These are phyloP conservation scores for Motacilla alba DNA, from an alignment of 2,113 vertebrate species.

Conservation along the genomic window DNA sequence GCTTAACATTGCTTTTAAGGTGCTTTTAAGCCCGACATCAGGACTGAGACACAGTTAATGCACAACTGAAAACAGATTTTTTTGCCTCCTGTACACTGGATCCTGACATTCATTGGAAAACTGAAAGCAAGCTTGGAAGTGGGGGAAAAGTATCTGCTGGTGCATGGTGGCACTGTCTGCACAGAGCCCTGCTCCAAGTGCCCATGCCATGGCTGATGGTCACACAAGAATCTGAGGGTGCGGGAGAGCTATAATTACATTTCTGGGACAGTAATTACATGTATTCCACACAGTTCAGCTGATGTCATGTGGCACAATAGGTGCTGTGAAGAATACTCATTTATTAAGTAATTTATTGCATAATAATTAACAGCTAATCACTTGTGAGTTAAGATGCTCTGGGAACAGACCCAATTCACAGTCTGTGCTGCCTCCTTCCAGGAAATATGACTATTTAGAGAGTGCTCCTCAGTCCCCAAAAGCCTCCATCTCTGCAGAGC, in stretches of 20 bases:
- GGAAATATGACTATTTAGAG: background rate
- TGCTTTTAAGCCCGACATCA: background rate
- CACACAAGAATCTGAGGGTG: background rate
- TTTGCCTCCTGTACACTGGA: background rate
- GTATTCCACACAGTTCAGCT: background rate
- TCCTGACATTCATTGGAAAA: background rate
- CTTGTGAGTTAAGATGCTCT: constrained; percentile 4
- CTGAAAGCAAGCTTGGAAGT: background rate
- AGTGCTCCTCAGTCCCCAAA: background rate
- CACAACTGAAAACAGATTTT: background rate
- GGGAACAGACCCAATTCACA: constrained; percentile 3
- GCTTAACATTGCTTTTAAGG: background rate
- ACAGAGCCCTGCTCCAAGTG: fast-evolving
- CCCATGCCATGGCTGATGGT: fast-evolving
- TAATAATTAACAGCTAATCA: constrained; percentile 54
- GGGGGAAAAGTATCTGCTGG: background rate
- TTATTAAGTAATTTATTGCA: constrained; percentile 51
- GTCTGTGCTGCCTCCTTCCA: background rate
- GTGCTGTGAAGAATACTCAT: background rate
- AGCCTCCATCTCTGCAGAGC: background rate
- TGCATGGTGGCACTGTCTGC: fast-evolving
- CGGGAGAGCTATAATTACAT: background rate
- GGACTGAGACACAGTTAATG: background rate
- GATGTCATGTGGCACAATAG: background rate
- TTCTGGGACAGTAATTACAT: background rate